Percentiles rank a stretch among this genome's conserved stretches.
Evolutionary conservation across 2,888 invertebrate genomes (phyloP).

Genomic region (Drosophila greeni): DNA sequence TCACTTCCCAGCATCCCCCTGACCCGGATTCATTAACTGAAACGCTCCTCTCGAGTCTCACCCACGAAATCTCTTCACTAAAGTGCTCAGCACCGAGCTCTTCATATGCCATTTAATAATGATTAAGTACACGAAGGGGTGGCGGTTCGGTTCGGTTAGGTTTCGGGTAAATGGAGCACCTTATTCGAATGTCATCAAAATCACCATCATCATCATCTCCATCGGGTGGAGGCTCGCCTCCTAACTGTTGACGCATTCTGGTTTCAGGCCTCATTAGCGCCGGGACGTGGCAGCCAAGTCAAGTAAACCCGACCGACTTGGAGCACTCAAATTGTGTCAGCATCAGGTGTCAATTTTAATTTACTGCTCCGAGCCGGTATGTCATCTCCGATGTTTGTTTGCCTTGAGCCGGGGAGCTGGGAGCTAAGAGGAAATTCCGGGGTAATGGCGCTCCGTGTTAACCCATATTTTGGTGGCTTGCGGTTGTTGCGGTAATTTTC

Average conservation of each 20-base stretch:
- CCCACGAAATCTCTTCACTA: constrained; percentile 12
- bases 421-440: background rate
- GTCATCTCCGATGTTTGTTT: constrained; percentile 37
- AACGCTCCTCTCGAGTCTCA: background rate
- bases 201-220: constrained; percentile 35
- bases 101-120: constrained; percentile 41
- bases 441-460: constrained; percentile 16
- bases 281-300: constrained; percentile 18
- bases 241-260: constrained; percentile 60
- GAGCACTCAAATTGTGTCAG: constrained; percentile 46
- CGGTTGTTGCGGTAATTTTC: constrained; percentile 40
- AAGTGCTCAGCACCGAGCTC: constrained; percentile 25
- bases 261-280: constrained; percentile 65
- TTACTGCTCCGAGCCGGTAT: constrained; percentile 50
- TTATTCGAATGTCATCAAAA: constrained; percentile 40
- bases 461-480: constrained; percentile 48
- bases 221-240: constrained; percentile 7
- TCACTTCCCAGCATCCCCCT: constrained; percentile 6
- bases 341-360: constrained; percentile 74
- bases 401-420: constrained; percentile 11
- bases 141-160: constrained; percentile 3
- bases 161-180: constrained; percentile 30
- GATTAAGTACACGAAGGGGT: constrained; percentile 34
- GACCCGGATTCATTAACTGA: constrained; percentile 30
- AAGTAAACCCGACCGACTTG: constrained; percentile 31